Conservation (phyloP, 2,888 invertebrate species). For the Zaprionus obscuricornis region DNA sequence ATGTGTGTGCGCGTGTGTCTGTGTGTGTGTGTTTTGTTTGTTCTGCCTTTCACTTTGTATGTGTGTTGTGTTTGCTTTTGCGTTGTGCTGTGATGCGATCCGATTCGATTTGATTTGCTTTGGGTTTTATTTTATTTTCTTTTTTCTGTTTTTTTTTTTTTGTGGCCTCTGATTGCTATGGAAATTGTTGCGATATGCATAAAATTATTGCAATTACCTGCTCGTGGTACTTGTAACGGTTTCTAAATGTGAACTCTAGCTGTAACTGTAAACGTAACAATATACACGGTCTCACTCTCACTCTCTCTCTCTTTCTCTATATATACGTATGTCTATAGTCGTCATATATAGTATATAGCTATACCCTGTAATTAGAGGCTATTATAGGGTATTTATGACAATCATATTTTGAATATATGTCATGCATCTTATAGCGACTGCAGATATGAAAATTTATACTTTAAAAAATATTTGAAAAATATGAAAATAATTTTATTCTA, state of each 20-base stretch:
- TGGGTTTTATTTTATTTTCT: slow-evolving; percentile 6
- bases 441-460: too few species aligned
- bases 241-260: too few species aligned
- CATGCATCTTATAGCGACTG: too few species aligned
- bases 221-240: slow-evolving; percentile 23
- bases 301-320: neutral
- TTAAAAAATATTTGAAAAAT: too few species aligned
- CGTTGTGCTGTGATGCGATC: slow-evolving; percentile 23
- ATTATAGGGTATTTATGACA: too few species aligned
- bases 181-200: slow-evolving; percentile 37
- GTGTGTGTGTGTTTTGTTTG: slow-evolving; percentile 3
- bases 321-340: neutral
- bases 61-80: slow-evolving; percentile 28
- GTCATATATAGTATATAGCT: too few species aligned
- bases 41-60: slow-evolving; percentile 27
- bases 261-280: slow-evolving; percentile 29
- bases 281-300: neutral
- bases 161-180: slow-evolving; percentile 45
- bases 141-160: slow-evolving; percentile 23
- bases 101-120: slow-evolving; percentile 50
- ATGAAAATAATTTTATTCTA: too few species aligned
- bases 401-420: too few species aligned
- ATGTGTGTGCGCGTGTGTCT: slow-evolving; percentile 15
- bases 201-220: slow-evolving; percentile 44
- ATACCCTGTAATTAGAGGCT: too few species aligned